Base-by-base conservation (phyloP, 2,797 vertebrate species). In the Alosa sapidissima region DNA sequence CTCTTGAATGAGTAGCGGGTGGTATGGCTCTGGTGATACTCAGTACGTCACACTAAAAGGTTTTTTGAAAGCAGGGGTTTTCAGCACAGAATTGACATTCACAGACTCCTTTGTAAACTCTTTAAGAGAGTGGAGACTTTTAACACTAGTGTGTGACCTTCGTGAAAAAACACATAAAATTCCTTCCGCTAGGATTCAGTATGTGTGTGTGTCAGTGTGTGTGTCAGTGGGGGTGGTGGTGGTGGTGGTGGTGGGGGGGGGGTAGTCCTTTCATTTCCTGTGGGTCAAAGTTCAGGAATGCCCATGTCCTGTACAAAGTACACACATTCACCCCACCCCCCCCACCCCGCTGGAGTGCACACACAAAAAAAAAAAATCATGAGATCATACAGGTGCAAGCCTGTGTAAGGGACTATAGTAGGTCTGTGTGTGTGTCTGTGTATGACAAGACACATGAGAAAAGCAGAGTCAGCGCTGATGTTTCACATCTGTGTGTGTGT, bases 371-470 rank as follows among this genome's bases (percentile, higher is more conserved):
- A 60, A n/a, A 21, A n/a, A 9, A 7, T 62, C n/a, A 28, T n/a
- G 60, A 62, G n/a, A 28, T 2, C 7, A 13, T n/a, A 58, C 54
- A 52, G 48, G 49, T 45, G 54, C 41, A 45, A 60, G 54, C 81
- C 36, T 55, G 82, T 45, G 82, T 52, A n/a, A 28, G 75, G 0
- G 55, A 19, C 13, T 58, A 14, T 68, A 51, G 81, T 62, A 13
- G 14, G 47, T 82, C 72, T 85, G 81, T 87, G 47, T 84, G 55
- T 65, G 60, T 75, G 60, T 85, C 33, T 54, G 49, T 82, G 78
- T 47, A 19, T 10, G 33, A 41, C 16, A n/a, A 28, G 24, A n/a
- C 9, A n/a, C 1, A 41, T 41, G 19, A 24, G 60, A 65, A 8
- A 65, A 10, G 7, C 60, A 62, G 0, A 62, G 60, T 28, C 60